phyloP scores from a whole-genome alignment of 2,888 invertebrate species.

The Furcula furcula region DNA sequence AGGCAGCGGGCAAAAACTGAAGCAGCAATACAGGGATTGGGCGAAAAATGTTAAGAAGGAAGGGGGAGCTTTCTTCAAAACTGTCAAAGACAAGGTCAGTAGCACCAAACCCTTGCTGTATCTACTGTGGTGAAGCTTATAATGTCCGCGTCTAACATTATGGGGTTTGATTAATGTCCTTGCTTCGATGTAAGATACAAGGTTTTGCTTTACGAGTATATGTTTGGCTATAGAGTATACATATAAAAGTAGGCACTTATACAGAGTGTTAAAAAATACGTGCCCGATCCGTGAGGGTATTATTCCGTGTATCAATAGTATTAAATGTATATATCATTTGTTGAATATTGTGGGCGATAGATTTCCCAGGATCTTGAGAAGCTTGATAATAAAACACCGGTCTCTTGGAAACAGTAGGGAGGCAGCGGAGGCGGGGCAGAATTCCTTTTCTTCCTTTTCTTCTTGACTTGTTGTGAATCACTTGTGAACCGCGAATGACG shows the following conservation, averaged over 20 bases:
- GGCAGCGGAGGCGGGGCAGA: too few species aligned
- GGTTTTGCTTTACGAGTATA: background rate
- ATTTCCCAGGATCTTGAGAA: too few species aligned
- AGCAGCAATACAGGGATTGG: slow-evolving; percentile 86
- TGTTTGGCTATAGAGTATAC: slow-evolving; percentile 1
- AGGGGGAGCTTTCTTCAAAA: slow-evolving; percentile 92
- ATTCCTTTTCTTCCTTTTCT: too few species aligned
- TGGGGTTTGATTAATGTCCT: background rate
- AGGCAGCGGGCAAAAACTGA: slow-evolving; percentile 72
- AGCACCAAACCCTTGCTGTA: background rate
- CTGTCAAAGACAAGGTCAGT: slow-evolving; percentile 92
- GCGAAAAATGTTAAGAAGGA: slow-evolving; percentile 89
- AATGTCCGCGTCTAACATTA: background rate
- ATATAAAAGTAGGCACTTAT: background rate
- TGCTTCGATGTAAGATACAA: background rate
- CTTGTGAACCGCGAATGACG: too few species aligned
- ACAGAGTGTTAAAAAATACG: background rate
- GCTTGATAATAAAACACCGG: too few species aligned
- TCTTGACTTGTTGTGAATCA: too few species aligned
- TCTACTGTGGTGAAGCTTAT: background rate
- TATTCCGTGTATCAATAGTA: too few species aligned
- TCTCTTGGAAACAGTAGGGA: too few species aligned
- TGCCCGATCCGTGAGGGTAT: too few species aligned
- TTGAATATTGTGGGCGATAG: too few species aligned
- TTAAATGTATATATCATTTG: too few species aligned